Evolutionary conservation across 2,797 vertebrate genomes (phyloP).

Genomic region (Garrulus glandarius): DNA sequence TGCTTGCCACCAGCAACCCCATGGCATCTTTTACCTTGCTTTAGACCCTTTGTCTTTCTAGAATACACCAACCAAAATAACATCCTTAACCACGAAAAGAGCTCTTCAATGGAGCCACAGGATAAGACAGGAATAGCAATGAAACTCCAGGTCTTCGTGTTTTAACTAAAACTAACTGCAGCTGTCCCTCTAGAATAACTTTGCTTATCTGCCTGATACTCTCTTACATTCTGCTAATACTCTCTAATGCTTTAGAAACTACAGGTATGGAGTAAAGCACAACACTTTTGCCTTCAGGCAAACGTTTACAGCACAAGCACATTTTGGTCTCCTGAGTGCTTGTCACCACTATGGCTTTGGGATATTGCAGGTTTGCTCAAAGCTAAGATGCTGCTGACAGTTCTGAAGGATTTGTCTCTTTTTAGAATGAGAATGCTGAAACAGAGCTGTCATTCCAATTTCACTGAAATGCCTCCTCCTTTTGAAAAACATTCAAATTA

Average conservation of each 20-base stretch:
- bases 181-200: background rate
- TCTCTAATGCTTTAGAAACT: background rate
- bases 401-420: background rate
- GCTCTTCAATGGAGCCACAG: background rate
- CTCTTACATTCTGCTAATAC: background rate
- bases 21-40: background rate
- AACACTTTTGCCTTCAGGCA: background rate
- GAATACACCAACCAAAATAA: background rate
- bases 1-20: background rate
- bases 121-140: background rate
- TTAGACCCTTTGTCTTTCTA: background rate
- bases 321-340: background rate
- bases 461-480: background rate
- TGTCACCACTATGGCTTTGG: background rate
- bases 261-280: background rate
- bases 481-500: slow-evolving; percentile 15
- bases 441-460: background rate
- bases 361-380: background rate
- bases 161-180: background rate
- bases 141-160: background rate
- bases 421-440: background rate
- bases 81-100: background rate
- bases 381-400: slow-evolving; percentile 1
- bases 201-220: background rate
- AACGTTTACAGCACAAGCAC: background rate